These are phyloP conservation scores for Formica aserva DNA, from an alignment of 2,888 invertebrate genomes.

Conservation along the genomic window DNA sequence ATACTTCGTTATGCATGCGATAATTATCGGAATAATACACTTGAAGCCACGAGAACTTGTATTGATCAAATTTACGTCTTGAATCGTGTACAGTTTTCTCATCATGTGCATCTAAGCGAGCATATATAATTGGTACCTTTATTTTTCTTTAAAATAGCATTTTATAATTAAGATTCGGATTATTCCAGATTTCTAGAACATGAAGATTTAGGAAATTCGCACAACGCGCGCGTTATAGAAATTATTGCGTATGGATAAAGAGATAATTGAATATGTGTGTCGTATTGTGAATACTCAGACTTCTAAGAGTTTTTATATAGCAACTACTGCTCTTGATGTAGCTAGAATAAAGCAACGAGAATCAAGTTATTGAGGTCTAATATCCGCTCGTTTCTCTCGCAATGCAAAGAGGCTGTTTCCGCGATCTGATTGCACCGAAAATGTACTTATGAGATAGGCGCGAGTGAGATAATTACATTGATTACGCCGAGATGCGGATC, in stretches of 20 bases:
- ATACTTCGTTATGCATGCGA: background rate
- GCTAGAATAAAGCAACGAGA: conserved; percentile 66
- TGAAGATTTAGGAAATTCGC: conserved; percentile 5
- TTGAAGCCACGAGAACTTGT: background rate
- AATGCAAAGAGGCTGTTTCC: conserved; percentile 37
- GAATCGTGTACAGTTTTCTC: background rate
- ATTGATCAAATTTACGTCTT: conserved; percentile 2
- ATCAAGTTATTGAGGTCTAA: conserved; percentile 72
- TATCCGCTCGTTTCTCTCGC: conserved; percentile 66
- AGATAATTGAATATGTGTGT: conserved; percentile 1
- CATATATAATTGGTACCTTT: background rate
- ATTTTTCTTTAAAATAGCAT: background rate
- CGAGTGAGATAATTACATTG: conserved; percentile 24
- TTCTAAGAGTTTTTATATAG: background rate
- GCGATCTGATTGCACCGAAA: background rate
- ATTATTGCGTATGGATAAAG: background rate
- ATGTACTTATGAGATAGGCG: conserved; percentile 9
- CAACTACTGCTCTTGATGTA: conserved; percentile 37
- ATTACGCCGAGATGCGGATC: conserved; percentile 13
- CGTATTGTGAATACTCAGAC: conserved; percentile 1
- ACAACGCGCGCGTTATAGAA: background rate
- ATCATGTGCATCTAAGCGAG: background rate
- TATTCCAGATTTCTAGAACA: conserved; percentile 10
- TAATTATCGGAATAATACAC: background rate
- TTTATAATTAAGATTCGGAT: background rate